Conservation (phyloP, 2,888 invertebrate species). For the Eupithecia subfuscata region DNA sequence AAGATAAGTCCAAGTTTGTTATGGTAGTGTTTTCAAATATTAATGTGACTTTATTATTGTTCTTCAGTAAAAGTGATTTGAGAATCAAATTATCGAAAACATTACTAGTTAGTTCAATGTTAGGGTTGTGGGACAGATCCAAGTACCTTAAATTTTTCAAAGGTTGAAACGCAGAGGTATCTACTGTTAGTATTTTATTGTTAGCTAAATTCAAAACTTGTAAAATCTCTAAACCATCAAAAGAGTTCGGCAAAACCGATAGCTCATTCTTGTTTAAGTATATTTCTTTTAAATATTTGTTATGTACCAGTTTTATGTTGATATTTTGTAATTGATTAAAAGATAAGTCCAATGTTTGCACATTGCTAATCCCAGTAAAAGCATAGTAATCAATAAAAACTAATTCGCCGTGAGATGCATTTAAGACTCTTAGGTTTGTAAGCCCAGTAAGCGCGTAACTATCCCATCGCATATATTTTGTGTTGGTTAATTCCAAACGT, state of each 20-base stretch:
- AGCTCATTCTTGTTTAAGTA: slow-evolving; percentile 28
- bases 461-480: slow-evolving; percentile 17
- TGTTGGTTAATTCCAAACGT: slow-evolving; percentile 18
- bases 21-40: slow-evolving; percentile 13
- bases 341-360: slow-evolving; percentile 26
- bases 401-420: slow-evolving; percentile 24
- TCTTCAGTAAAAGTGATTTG: slow-evolving; percentile 12
- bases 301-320: slow-evolving; percentile 16
- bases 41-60: slow-evolving; percentile 20
- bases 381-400: slow-evolving; percentile 19
- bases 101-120: slow-evolving; percentile 17
- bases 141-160: slow-evolving; percentile 14
- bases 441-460: slow-evolving; percentile 22
- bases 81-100: slow-evolving; percentile 12
- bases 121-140: slow-evolving; percentile 21
- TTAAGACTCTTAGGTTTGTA: slow-evolving; percentile 15
- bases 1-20: slow-evolving; percentile 21
- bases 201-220: slow-evolving; percentile 19
- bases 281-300: slow-evolving; percentile 13
- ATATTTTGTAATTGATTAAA: slow-evolving; percentile 22
- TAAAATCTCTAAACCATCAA: slow-evolving; percentile 11
- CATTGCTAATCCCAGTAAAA: slow-evolving; percentile 17
- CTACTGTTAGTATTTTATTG: slow-evolving; percentile 16
- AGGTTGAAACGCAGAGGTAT: slow-evolving; percentile 15
- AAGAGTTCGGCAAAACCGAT: slow-evolving; percentile 8